Base-by-base conservation (phyloP, 2,113 vertebrate genomes). In the Bubo scandiacus region DNA sequence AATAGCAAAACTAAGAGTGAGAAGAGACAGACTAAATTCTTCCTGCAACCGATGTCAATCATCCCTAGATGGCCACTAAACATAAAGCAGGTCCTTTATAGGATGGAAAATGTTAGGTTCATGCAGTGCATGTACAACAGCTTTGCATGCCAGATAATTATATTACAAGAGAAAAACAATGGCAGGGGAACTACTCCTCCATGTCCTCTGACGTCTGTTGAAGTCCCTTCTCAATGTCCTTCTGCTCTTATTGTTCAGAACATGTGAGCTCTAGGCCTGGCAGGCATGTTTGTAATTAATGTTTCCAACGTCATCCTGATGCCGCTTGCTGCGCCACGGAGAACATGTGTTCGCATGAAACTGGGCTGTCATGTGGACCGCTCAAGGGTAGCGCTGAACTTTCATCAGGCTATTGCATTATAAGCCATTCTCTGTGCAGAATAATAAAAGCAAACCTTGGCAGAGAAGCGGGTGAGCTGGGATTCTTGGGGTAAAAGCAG, bases 221-320 rank as follows among this genome's bases (percentile, higher is more conserved):
- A 81, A 79, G 77, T 68, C 36, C 43, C 22, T 72, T 65, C 70
- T 85, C 49, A 5, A 0, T 47, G 83, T 86, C 40, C 32, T 85
- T 84, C 61, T 94, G 83, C 49, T 88, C 61, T 49, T 61, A 54
- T 11, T 85, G 43, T 93, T 95, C 4, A 26, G 90, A 91, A 70
- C 72, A 17, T 61, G 57, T 65, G 80, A 92, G 57, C 86, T 94
- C 47, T 47, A 86, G 62, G 72, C 90, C 92, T 62, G 73, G 77
- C 88, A 91, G 92, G 92, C 94, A 80, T 61, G 61, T 75, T 87
- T 66, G 61, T 79, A 72, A 94, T 96, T 84, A 74, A 34, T 23
- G 54, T 63, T 79, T 68, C 86, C 77, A 65, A 3, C 1, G 1
- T 91, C 82, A 85, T 75, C 57, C 72, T 65, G 86, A 72, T 94